Base-by-base conservation (phyloP, 2,888 invertebrate genomes). In the Hanleya hanleyi region DNA sequence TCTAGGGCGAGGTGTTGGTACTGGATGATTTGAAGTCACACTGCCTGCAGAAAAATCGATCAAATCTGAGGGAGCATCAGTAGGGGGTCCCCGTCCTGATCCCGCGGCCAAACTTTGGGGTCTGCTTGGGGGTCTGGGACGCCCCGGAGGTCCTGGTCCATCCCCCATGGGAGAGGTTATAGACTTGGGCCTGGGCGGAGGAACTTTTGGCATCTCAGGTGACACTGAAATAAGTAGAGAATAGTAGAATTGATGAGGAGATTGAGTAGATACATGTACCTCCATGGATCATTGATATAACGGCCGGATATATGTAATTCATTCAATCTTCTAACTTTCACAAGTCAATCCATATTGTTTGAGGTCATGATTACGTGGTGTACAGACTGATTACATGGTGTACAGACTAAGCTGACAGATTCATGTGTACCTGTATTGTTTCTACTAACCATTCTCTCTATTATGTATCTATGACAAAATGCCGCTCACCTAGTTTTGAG, bases 31-130 rank as follows among this genome's bases (percentile, higher is more conserved):
- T 15, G 12, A 22, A 22, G 1, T 26, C 29, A 18, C 9, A 41
- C 9, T 41, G 41, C 18, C 41, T 41, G 41, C 9, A 41, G 41
- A 41, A 41, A 41, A 41, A 18, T 41, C 41, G 18, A 41, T 41
- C 41, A 41, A 41, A 4, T 29, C 29, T 1, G 1, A 2, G 57
- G 57, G 57, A 22, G 47, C 47, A 47, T 47, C 47, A 29, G 67
- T 51, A 29, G 37, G 49, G 18, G 68, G 68, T 26, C 68, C 71
- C 26, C 36, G 29, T 12, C 57, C 37, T 35, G 18, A n/a, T n/a
- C 50, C 26, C 5, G 50, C 1, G 41, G 66, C 41, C 41, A 7
- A 22, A 26, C 15, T 49, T 47, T 1, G 29, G 35, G 7, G 67
- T 41, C 47, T 67, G 35, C 18, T 49, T 41, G 6, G 29, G 22